Percentiles rank a stretch among this genome's conserved stretches.
Conservation (phyloP, 1,140 invertebrate species). For the Meloidogyne chitwoodi region DNA sequence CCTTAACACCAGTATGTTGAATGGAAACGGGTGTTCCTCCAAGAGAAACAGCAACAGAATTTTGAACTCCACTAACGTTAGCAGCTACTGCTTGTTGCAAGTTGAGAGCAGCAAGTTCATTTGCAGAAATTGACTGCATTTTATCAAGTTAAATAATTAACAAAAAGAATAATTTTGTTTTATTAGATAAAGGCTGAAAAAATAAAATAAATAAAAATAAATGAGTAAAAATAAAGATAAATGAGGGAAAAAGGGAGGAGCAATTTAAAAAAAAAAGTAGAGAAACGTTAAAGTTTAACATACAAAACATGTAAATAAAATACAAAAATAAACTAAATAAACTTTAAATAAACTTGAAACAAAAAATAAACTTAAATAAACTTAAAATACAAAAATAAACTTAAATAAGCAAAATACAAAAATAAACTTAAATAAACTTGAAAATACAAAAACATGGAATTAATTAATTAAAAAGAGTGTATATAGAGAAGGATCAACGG, state of each 20-base stretch:
- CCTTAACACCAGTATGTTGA: not conserved
- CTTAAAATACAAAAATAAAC: not conserved
- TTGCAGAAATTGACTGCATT: slow-evolving; percentile 22
- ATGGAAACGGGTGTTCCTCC: not conserved
- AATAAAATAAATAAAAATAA: not conserved
- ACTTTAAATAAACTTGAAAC: too few relatives aligned
- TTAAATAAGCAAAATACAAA: not conserved
- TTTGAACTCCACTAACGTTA: not conserved
- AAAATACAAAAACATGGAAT: not conserved
- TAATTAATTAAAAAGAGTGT: not conserved
- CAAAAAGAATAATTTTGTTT: not conserved
- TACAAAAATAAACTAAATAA: not conserved
- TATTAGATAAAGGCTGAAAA: not conserved
- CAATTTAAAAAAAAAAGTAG: not conserved
- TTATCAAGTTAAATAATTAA: not conserved
- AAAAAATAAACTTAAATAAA: not conserved
- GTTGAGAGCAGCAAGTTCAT: slow-evolving; percentile 9
- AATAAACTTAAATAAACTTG: not conserved
- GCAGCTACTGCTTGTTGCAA: slow-evolving; percentile 13
- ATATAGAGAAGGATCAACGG: not conserved
- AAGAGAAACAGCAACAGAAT: not conserved
- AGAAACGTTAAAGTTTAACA: not conserved
- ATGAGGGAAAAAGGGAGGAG: not conserved
- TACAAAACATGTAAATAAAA: not conserved
- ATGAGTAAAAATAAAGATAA: not conserved